Evolutionary conservation across 2,888 invertebrate species (phyloP), one percentile per base, ranked within the genome.

Genomic region (Micoletzkya japonica): DNA sequence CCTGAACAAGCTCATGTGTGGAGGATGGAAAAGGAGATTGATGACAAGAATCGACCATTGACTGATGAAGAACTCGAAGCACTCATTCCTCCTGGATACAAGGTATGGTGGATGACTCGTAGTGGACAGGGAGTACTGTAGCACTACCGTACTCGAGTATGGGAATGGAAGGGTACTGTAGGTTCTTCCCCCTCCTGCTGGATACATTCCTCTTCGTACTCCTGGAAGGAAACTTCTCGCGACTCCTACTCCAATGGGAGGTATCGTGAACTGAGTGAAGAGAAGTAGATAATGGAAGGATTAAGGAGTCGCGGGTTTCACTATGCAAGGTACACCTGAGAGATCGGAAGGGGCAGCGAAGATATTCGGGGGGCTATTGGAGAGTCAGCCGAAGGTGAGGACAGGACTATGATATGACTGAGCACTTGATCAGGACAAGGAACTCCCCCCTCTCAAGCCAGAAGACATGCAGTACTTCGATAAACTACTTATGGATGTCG

Each of bases 401-500:
- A 36, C 32, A 20, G 24, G 20, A 30, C n/a, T 0, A 36, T 7
- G 26, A 14, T 28, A 39, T 2, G 14, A 52, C 52, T 52, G 52
- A n/a, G 24, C 6, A 14, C 0, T 20, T 39, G 44, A 28, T 61
- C 56, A 67, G 67, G 67, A 67, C 44, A 67, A 67, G 0, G 97
- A 97, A 88, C 89, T 98, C 81, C 98, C 98, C 24, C 95, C 98
- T 86, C 93, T 98, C 91, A 98, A 99, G 87, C 98, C 98, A 0
- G 98, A 99, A 87, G 96, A 96, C 88, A 95, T 98, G 58, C 98
- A 99, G 88, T 98, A 99, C 88, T 98, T 98, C 88, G 98, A 99
- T 87, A 98, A 98, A 88, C 89, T 98, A 76, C 89, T 99, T 77
- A 91, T 95, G 69, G 98, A 98, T 86, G 96, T 99, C 36, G 98